Conservation (phyloP, 2,888 invertebrate genomes). For the Cerastis rubricosa region DNA sequence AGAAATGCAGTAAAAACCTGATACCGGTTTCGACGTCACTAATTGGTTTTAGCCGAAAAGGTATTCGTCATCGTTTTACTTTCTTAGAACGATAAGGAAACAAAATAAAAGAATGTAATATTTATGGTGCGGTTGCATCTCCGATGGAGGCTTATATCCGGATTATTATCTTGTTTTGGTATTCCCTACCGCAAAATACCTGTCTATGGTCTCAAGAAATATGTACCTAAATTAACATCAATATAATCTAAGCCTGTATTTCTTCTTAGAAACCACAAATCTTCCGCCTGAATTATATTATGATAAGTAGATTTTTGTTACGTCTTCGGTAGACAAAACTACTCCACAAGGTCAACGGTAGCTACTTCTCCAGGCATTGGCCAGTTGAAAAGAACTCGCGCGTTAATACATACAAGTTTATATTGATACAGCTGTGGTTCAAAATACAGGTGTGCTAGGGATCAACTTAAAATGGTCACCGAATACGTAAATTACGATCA, state of each 20-base stretch:
- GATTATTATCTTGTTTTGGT: background rate
- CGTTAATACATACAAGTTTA: constrained; percentile 50
- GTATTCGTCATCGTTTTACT: constrained; percentile 56
- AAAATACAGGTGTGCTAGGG: constrained; percentile 65
- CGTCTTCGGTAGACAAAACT: constrained; percentile 64
- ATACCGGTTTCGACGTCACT: constrained; percentile 20
- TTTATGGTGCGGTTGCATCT: constrained; percentile 17
- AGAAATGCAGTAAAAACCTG: constrained; percentile 26
- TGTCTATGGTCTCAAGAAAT: constrained; percentile 1
- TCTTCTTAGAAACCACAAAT: constrained; percentile 14
- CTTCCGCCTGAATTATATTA: constrained; percentile 24
- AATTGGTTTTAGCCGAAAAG: constrained; percentile 51
- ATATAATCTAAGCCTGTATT: background rate
- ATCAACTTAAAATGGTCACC: constrained; percentile 73
- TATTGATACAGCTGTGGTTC: constrained; percentile 61
- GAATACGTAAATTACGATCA: constrained; percentile 81
- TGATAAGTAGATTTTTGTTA: constrained; percentile 49
- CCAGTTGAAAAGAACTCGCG: constrained; percentile 62
- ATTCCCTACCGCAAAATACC: constrained; percentile 15
- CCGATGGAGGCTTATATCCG: background rate
- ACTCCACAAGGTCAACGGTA: constrained; percentile 62
- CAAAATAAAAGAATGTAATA: constrained; percentile 10
- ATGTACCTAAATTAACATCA: background rate
- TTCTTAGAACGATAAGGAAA: constrained; percentile 52
- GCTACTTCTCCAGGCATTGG: constrained; percentile 58